A percentile compares a stretch with the other conserved stretches of the same genome.
Evolutionary conservation across 2,797 vertebrate species (phyloP).

Genomic region (Pristis pectinata): DNA sequence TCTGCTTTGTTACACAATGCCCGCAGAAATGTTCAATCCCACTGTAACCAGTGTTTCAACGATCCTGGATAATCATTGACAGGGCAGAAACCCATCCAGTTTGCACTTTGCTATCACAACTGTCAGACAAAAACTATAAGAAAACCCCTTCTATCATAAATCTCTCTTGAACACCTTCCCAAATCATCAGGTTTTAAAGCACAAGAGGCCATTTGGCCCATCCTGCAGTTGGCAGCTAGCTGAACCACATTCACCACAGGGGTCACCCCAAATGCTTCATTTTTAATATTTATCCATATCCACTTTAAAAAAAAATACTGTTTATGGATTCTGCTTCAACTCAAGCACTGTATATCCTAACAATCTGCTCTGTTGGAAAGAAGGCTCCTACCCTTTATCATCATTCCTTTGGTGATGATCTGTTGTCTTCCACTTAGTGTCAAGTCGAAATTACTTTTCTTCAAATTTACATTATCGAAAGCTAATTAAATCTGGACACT

Average conservation of each 20-base stretch:
- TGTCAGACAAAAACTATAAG: not conserved
- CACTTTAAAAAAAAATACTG: not conserved
- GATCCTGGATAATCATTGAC: conserved; percentile 24
- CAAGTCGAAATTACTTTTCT: not conserved
- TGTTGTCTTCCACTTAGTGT: not conserved
- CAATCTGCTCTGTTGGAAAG: not conserved
- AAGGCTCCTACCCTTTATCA: no score
- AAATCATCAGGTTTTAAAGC: not conserved
- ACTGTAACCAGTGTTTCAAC: not conserved
- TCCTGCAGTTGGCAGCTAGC: not conserved
- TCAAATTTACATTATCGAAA: not conserved
- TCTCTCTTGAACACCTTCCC: not conserved
- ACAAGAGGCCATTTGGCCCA: not conserved
- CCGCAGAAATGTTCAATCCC: not conserved
- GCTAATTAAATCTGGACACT: not conserved
- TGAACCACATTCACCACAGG: not conserved
- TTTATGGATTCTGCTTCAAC: not conserved
- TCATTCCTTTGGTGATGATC: not conserved
- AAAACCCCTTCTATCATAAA: not conserved
- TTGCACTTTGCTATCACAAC: not conserved
- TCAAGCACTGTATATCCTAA: not conserved
- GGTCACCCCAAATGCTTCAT: no score
- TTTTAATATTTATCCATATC: not conserved
- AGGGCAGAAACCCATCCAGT: no score
- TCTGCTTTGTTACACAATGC: no score